Base-by-base conservation (phyloP, 2,113 vertebrate genomes). In the Psammodynastes pulverulentus region DNA sequence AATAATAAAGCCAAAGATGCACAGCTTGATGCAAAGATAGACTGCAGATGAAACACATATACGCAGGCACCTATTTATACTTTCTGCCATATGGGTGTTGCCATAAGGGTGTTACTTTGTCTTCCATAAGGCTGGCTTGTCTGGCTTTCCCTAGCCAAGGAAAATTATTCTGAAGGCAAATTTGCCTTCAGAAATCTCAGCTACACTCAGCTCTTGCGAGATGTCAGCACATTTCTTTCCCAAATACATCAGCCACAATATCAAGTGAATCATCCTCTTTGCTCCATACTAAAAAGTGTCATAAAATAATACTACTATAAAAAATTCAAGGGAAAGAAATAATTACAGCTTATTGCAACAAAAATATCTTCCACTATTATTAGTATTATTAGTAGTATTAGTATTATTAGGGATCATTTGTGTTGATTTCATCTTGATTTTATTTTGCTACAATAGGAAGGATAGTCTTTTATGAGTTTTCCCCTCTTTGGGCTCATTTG, bases 171-270 rank as follows among this genome's bases (percentile, higher is more conserved):
- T 95, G 94, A 87, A 92, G 97, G 97, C 96, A 96, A 89, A 96
- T 95, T 95, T 96, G 94, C 95, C 95, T 97, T 95, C 94, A 95
- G 95, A 96, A 97, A 95, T 96, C 95, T 94, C 94, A 95, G 95
- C 95, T 89, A 94, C 93, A 95, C 92, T 94, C 85, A 95, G 91
- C 95, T 95, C 94, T 95, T 95, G 96, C 91, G 91, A 95, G 94
- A 95, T 93, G 93, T 97, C 95, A 97, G 97, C 95, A 96, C 93
- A 92, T 96, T 94, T 34, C 92, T 95, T 96, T 93, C 95, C 94
- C 95, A 96, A 96, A 95, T 96, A 95, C 53, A 97, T 90, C 95
- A 93, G 95, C 91, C 94, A 93, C 95, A 92, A 88, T 95, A 94
- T 95, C 95, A 94, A 91, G 0, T 97, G 95, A 97, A 96, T 96